Percentiles rank a stretch among this genome's conserved stretches.
Conservation (phyloP, 2,888 invertebrate species). For the Cordilura impudica region DNA sequence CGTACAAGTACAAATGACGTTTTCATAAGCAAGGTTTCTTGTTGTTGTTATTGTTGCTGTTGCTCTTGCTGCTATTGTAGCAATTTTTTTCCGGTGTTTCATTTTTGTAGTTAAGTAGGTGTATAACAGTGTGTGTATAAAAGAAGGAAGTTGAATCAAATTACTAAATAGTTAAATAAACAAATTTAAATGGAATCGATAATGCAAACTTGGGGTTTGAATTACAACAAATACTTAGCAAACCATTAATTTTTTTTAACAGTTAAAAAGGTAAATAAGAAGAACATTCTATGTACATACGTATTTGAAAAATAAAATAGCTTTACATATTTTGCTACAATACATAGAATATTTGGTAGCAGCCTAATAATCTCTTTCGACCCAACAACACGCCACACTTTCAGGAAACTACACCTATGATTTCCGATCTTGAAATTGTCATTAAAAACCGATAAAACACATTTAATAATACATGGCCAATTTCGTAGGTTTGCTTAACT, state of each 20-base stretch:
- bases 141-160: constrained; percentile 54
- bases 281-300: too few relatives aligned
- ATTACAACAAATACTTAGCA: not conserved
- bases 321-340: too few relatives aligned
- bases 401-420: too few relatives aligned
- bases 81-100: constrained; percentile 30
- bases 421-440: too few relatives aligned
- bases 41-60: not conserved
- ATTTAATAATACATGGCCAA: too few relatives aligned
- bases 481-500: too few relatives aligned
- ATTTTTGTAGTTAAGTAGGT: constrained; percentile 43
- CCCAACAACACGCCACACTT: too few relatives aligned
- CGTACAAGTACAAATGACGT: constrained; percentile 44
- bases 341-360: too few relatives aligned
- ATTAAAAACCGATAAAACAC: too few relatives aligned
- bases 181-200: constrained; percentile 55
- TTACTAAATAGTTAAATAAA: constrained; percentile 36
- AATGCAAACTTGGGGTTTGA: constrained; percentile 13
- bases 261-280: not conserved
- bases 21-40: constrained; percentile 34
- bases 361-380: too few relatives aligned
- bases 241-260: not conserved
- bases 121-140: constrained; percentile 7
- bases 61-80: constrained; percentile 14
- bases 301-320: too few relatives aligned